Base-by-base conservation (phyloP, 2,888 invertebrate species). In the Nephrotoma guestfalica region DNA sequence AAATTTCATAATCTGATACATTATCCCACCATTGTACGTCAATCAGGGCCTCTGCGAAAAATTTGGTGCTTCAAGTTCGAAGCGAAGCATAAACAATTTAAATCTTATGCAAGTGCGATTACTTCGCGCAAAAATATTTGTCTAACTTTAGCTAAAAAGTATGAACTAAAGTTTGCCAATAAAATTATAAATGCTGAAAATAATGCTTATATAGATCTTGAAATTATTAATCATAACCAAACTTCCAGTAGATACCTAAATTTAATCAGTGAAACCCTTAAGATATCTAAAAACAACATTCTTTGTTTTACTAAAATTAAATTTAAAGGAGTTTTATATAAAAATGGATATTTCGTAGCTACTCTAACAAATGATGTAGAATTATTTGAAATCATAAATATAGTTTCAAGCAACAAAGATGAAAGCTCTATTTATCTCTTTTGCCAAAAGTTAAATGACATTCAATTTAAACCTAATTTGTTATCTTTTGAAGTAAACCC, bases 101-200 rank as follows among this genome's bases (percentile, higher is more conserved):
- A 89, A 87, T 57, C 88, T 7, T 89, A 89, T 88, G 87, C 88
- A 2, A 87, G 88, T 86, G 88, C 87, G 6, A 89, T 88, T 41
- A 88, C 88, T n/a, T 89, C 51, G 3, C 45, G 86, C 2, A 86
- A 47, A 85, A 85, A 85, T 13, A 30, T 40, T 41, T 86, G 86
- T 86, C n/a, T 85, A 43, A 18, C 83, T 87, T 85, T 85, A 87
- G n/a, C 88, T 87, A 88, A 86, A 87, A 86, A 87, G 87, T 42
- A 84, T 88, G n/a, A 88, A 87, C 87, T 88, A 88, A 87, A 41
- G 11, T 85, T 85, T 41, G 85, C 85, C 4, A 85, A 85, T 13
- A 11, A 83, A 83, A n/a, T 83, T 1, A n/a, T 83, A 15, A n/a
- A n/a, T n/a, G 7, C 83, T 15, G 15, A 11, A 15, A 83, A 83